Evolutionary conservation across 2,888 invertebrate species (phyloP), one percentile per base, ranked within the genome.

Genomic region (Megaustenia siamemsis): DNA sequence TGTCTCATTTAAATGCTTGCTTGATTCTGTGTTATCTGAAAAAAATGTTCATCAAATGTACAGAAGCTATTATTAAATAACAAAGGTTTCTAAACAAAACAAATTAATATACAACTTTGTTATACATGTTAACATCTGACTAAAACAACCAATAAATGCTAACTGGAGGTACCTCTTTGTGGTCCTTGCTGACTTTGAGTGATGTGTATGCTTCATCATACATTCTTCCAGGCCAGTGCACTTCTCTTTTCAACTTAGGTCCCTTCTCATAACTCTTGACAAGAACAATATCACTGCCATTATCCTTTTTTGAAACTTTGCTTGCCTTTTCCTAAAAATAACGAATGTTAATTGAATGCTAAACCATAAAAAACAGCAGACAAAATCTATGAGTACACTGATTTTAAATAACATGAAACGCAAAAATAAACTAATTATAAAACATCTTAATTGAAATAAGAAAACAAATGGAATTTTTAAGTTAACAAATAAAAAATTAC

Each of bases 151-250:
- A n/a, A n/a, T n/a, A n/a, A 45, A 63, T 28, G 1, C 32, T 28
- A 32, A 21, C 63, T n/a, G 32, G 5, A 73, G 32, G 28, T 86
- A 92, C 91, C 89, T 91, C 90, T 88, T 92, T 93, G 84, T 93
- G 93, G 79, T 91, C 90, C 78, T 90, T 92, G 83, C 84, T 90
- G 53, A 93, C 92, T 86, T 90, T 90, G 43, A 93, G 89, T 12
- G 91, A 91, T 12, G 92, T 91, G 82, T 90, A 90, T 0, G 91
- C 90, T 69, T 92, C 91, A 76, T 91, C 89, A 28, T 89, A 90
- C 28, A 86, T 86, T 79, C 88, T 86, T 43, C 88, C 88, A 40
- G 90, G 90, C 92, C 92, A 92, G 84, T 91, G 91, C 5, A 92
- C 90, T 56, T 90, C 88, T 38, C 92, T 81, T 24, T 88, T 90